These are phyloP conservation scores for Platysternon megacephalum DNA, from an alignment of 2,113 vertebrate species.

Conservation along the genomic window DNA sequence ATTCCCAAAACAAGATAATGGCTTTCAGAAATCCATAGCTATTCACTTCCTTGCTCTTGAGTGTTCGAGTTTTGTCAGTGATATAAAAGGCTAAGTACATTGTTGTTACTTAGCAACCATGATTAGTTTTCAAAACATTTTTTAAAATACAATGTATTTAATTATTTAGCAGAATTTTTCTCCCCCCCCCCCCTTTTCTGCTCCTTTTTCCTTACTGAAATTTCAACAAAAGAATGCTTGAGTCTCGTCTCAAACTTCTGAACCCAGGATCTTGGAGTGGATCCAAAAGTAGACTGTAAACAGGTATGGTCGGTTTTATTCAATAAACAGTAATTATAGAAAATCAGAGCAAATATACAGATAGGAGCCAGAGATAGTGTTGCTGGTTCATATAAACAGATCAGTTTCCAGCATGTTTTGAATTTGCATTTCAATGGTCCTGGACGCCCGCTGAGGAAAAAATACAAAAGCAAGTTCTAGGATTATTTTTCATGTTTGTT, in stretches of 20 bases:
- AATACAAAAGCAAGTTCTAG: background rate
- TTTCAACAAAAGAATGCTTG: background rate
- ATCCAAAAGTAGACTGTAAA: background rate
- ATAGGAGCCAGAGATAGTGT: background rate
- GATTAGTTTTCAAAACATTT: slow-evolving; percentile 39
- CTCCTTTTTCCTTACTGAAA: background rate
- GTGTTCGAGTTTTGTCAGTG: slow-evolving; percentile 37
- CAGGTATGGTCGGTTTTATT: background rate
- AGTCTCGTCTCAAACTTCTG: background rate
- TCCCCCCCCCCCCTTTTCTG: background rate
- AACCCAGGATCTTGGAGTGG: background rate
- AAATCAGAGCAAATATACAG: background rate
- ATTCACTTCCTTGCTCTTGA: slow-evolving; percentile 23
- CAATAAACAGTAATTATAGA: background rate
- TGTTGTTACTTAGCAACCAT: slow-evolving; percentile 67
- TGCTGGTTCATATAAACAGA: background rate
- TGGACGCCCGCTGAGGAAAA: background rate
- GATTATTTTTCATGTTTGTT: background rate
- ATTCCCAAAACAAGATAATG: background rate
- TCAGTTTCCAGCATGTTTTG: background rate
- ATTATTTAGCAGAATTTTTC: background rate
- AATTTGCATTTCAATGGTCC: background rate
- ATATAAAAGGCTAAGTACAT: slow-evolving; percentile 53
- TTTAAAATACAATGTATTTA: slow-evolving; percentile 35
- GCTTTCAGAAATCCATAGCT: background rate